Conservation (phyloP, 1,140 invertebrate species). For the Dinoponera quadriceps region DNA sequence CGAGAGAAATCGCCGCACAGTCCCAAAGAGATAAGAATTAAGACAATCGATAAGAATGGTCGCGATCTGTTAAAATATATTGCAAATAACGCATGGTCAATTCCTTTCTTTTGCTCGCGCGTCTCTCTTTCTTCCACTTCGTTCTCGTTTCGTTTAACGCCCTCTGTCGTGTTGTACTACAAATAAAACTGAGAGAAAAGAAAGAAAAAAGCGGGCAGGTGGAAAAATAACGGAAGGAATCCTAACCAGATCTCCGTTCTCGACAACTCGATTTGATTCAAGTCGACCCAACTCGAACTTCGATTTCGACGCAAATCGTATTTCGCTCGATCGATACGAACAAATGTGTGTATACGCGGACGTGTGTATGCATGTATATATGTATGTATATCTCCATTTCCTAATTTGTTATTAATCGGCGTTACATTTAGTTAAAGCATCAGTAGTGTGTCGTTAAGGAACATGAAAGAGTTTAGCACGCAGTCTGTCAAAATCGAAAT, state of each 20-base stretch:
- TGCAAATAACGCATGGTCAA: slow-evolving; percentile 65
- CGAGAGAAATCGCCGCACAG: slow-evolving; percentile 80
- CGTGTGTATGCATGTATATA: too few species aligned
- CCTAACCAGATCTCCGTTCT: slow-evolving; percentile 56
- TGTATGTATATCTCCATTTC: neutral
- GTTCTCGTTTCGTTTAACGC: slow-evolving; percentile 31
- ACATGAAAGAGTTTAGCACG: slow-evolving; percentile 74
- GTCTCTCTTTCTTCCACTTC: slow-evolving; percentile 34
- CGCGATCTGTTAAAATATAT: slow-evolving; percentile 65
- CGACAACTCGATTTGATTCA: neutral
- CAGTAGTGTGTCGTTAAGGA: slow-evolving; percentile 70
- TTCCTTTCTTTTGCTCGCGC: neutral
- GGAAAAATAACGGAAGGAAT: slow-evolving; percentile 75
- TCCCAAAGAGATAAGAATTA: too few species aligned
- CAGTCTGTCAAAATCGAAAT: slow-evolving; percentile 73
- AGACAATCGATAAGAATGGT: too few species aligned
- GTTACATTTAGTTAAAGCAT: slow-evolving; percentile 70
- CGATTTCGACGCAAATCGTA: slow-evolving; percentile 28
- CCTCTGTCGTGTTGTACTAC: slow-evolving; percentile 59
- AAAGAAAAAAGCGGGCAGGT: slow-evolving; percentile 61
- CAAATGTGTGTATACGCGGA: neutral
- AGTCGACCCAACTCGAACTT: neutral
- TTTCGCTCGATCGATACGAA: neutral
- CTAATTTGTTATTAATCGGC: slow-evolving; percentile 65
- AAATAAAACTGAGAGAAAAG: slow-evolving; percentile 66